phyloP scores from a whole-genome alignment of 1,140 invertebrate genomes.

The Phthorimaea operculella region DNA sequence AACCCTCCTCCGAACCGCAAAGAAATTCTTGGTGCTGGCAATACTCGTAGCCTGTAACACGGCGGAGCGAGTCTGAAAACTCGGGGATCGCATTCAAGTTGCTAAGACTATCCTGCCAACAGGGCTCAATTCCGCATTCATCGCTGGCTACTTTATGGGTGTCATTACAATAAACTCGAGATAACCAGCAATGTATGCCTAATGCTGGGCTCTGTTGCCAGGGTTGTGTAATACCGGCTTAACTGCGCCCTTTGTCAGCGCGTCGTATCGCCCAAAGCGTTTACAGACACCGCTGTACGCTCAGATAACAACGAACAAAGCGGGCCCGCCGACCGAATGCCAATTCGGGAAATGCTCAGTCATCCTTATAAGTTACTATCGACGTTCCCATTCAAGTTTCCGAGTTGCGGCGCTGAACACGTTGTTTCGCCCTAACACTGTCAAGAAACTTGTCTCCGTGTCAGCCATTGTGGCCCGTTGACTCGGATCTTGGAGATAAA shows the following conservation, averaged over 20 bases:
- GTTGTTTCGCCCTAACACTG: neutral
- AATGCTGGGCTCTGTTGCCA: neutral
- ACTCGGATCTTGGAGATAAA: no score
- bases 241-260: slow-evolving; percentile 18
- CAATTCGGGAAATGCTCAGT: slow-evolving; percentile 32
- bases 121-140: no score
- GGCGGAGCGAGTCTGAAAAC: neutral
- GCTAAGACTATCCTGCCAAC: no score
- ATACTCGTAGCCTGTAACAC: slow-evolving; percentile 13
- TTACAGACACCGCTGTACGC: slow-evolving; percentile 33
- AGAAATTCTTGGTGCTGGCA: no score
- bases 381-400: slow-evolving; percentile 16
- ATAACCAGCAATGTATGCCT: no score
- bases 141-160: no score
- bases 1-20: no score
- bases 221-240: slow-evolving; percentile 9
- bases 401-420: neutral
- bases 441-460: neutral
- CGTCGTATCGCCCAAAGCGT: slow-evolving; percentile 18
- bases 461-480: neutral
- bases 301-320: slow-evolving; percentile 39
- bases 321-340: slow-evolving; percentile 29
- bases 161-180: no score
- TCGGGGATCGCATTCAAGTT: neutral
- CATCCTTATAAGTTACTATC: slow-evolving; percentile 33